Conservation (phyloP, 2,113 vertebrate species). For the Monopterus albus region DNA sequence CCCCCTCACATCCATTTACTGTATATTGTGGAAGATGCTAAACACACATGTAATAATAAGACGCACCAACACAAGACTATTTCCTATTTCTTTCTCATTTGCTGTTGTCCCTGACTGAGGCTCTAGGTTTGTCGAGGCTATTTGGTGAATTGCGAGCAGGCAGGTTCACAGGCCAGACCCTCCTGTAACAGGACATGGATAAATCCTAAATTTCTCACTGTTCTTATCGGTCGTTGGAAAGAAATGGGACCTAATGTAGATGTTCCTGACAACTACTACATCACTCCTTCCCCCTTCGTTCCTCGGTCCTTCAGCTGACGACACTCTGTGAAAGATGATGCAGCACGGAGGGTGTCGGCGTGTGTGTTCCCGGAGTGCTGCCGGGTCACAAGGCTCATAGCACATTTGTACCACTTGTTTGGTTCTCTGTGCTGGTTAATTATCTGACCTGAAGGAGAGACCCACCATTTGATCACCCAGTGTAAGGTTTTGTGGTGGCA, state of each 20-base stretch:
- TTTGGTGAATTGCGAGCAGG: slow-evolving; percentile 61
- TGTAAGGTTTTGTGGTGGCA: no score
- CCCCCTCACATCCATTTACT: slow-evolving; percentile 47
- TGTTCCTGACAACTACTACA: slow-evolving; percentile 54
- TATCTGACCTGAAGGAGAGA: slow-evolving; percentile 33
- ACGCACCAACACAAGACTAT: slow-evolving; percentile 17
- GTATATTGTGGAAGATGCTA: slow-evolving; percentile 22
- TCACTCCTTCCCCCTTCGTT: slow-evolving; percentile 32
- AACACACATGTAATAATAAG: slow-evolving; percentile 25
- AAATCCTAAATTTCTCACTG: slow-evolving; percentile 46
- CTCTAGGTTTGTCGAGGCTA: slow-evolving; percentile 29
- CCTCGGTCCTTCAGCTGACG: slow-evolving; percentile 44
- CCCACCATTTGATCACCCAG: slow-evolving; percentile 8
- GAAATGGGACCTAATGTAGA: slow-evolving; percentile 40
- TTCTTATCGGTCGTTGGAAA: slow-evolving; percentile 44
- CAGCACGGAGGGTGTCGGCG: slow-evolving; percentile 9
- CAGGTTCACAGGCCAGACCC: slow-evolving; percentile 36
- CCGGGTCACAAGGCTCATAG: not conserved
- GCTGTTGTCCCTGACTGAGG: slow-evolving; percentile 40
- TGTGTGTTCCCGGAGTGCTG: slow-evolving; percentile 3
- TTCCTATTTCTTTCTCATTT: slow-evolving; percentile 37
- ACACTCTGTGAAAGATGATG: slow-evolving; percentile 39
- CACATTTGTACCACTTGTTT: slow-evolving; percentile 13
- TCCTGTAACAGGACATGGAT: slow-evolving; percentile 54
- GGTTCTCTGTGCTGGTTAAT: slow-evolving; percentile 26